These are phyloP conservation scores for Eupithecia tripunctaria DNA, from an alignment of 2,888 invertebrate genomes.

Conservation along the genomic window DNA sequence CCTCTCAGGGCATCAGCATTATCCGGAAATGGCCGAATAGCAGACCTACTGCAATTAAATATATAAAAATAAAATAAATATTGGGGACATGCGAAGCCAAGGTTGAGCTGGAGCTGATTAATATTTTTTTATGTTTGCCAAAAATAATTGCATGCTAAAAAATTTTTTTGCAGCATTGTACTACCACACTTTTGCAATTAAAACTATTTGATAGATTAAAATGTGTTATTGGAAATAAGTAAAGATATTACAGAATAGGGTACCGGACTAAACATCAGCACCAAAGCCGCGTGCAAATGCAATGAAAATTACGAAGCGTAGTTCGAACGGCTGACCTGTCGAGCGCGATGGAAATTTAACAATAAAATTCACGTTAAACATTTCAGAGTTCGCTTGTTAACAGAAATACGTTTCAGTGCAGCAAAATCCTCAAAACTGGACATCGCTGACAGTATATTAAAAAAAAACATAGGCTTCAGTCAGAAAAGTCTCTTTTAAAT, in stretches of 20 bases:
- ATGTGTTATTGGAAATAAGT: not conserved
- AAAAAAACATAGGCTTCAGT: not conserved
- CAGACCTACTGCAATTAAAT: not conserved
- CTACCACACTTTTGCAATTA: no score
- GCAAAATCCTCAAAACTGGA: not conserved
- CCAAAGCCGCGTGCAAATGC: constrained; percentile 65
- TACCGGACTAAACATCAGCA: not conserved
- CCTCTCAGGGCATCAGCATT: no score
- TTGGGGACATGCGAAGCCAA: no score
- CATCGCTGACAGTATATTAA: not conserved
- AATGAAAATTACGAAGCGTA: constrained; percentile 65
- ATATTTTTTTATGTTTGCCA: not conserved
- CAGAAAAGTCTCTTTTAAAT: not conserved
- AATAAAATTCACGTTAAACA: constrained; percentile 4
- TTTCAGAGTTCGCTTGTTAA: not conserved
- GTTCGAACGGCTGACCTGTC: constrained; percentile 44
- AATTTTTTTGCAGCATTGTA: no score
- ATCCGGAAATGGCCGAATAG: not conserved
- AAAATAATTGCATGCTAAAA: not conserved
- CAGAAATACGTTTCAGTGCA: not conserved
- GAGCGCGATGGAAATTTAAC: constrained; percentile 47
- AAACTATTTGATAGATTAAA: not conserved
- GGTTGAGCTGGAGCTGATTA: no score
- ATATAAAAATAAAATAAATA: no score
- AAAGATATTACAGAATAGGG: not conserved